phyloP scores from a whole-genome alignment of 2,797 vertebrate genomes.

The Aratinga solstitialis region DNA sequence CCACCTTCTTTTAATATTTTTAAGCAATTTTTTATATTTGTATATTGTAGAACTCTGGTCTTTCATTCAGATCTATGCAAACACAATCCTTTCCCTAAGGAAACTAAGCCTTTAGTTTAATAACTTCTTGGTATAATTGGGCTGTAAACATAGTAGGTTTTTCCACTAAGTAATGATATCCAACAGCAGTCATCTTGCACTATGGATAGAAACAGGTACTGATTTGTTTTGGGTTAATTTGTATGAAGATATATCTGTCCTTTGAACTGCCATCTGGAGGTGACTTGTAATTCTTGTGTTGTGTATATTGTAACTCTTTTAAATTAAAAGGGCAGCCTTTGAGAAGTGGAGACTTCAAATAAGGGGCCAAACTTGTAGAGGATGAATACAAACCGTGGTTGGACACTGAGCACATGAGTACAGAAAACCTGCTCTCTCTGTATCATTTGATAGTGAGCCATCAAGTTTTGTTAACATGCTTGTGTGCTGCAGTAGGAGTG shows the following conservation, averaged over 20 bases:
- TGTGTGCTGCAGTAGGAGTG: fast-evolving
- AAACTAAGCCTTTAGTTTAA: background rate
- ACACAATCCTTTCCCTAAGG: background rate
- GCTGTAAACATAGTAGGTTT: background rate
- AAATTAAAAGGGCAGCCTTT: background rate
- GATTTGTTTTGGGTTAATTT: background rate
- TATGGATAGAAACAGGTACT: background rate
- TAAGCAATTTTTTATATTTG: background rate
- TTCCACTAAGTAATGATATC: background rate
- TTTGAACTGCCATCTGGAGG: background rate
- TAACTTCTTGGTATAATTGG: background rate
- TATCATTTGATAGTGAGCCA: background rate
- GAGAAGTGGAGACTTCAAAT: background rate
- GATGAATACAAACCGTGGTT: background rate
- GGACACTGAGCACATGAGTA: background rate
- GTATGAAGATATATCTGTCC: background rate
- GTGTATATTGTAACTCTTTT: background rate
- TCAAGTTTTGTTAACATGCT: background rate
- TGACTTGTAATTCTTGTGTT: background rate
- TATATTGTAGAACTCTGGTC: background rate
- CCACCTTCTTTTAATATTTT: background rate
- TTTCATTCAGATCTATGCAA: background rate
- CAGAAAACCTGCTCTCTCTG: background rate
- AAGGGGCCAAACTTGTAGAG: background rate
- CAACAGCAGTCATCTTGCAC: background rate